Conservation (phyloP, 2,797 vertebrate species). For the Catostomus latipinnis region DNA sequence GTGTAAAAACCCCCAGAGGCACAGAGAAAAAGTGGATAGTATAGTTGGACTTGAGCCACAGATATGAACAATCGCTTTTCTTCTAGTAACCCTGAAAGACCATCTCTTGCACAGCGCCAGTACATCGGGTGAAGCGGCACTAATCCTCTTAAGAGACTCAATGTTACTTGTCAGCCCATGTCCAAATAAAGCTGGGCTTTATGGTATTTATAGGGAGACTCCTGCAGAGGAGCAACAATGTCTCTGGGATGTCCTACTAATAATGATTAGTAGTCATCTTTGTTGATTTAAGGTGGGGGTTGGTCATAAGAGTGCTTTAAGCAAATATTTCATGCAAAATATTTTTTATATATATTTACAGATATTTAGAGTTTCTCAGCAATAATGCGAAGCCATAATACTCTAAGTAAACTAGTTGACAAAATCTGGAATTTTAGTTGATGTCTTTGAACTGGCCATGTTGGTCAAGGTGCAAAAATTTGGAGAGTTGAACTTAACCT, state of each 20-base stretch:
- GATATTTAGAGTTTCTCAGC: too few species aligned
- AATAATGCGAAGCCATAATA: too few species aligned
- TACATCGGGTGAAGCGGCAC: conserved; percentile 60
- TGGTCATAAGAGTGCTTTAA: background rate
- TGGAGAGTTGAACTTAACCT: too few species aligned
- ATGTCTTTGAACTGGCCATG: too few species aligned
- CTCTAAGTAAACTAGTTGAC: too few species aligned
- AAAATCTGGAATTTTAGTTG: too few species aligned
- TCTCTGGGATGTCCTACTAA: background rate
- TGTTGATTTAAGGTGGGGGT: background rate
- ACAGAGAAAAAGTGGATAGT: background rate
- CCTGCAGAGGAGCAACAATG: conserved; percentile 40
- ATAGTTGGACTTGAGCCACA: conserved; percentile 53
- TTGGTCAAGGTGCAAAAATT: too few species aligned
- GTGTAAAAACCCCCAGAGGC: background rate
- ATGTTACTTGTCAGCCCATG: conserved; percentile 76
- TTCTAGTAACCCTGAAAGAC: conserved; percentile 36
- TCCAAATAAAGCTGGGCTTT: conserved; percentile 85
- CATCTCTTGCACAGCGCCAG: conserved; percentile 49
- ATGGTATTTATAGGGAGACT: conserved; percentile 78
- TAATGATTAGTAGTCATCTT: background rate
- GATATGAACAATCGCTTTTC: background rate
- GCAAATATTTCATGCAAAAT: background rate
- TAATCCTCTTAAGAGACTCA: conserved; percentile 84
- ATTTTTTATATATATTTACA: background rate